Evolutionary conservation across 2,888 invertebrate species (phyloP).

Genomic region (Drosophila lacicola): DNA sequence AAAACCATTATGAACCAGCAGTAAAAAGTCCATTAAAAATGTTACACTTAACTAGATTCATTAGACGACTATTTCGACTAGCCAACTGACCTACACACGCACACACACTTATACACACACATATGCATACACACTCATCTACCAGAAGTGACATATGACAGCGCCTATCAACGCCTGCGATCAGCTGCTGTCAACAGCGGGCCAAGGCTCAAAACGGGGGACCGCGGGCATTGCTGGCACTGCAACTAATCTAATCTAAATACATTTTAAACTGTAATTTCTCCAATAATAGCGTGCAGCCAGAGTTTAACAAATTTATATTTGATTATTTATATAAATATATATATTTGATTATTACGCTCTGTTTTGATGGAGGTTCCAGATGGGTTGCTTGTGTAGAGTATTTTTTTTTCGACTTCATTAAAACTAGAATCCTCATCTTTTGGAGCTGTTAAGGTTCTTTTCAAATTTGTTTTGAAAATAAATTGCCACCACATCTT

Average conservation of each 20-base stretch:
- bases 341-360: conserved; percentile 4
- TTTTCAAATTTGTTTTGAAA: too few species aligned
- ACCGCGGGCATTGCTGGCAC: neutral
- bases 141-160: conserved; percentile 44
- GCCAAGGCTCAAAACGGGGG: conserved; percentile 46
- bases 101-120: conserved; percentile 1
- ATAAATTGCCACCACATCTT: too few species aligned
- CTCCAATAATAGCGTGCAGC: conserved; percentile 23
- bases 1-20: conserved; percentile 16
- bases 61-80: conserved; percentile 13
- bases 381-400: too few species aligned
- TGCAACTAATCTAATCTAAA: conserved; percentile 66
- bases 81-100: conserved; percentile 55
- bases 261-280: conserved; percentile 52
- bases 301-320: conserved; percentile 12
- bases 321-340: too few species aligned
- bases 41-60: conserved; percentile 27
- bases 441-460: too few species aligned
- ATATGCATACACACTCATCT: conserved; percentile 1
- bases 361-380: neutral
- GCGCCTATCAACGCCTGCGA: conserved; percentile 52
- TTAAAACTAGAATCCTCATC: too few species aligned
- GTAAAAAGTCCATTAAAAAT: conserved; percentile 46
- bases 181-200: conserved; percentile 51
- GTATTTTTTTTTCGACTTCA: neutral